These are phyloP conservation scores for Acipenser oxyrinchus DNA, from an alignment of 2,797 vertebrate genomes.

Conservation along the genomic window DNA sequence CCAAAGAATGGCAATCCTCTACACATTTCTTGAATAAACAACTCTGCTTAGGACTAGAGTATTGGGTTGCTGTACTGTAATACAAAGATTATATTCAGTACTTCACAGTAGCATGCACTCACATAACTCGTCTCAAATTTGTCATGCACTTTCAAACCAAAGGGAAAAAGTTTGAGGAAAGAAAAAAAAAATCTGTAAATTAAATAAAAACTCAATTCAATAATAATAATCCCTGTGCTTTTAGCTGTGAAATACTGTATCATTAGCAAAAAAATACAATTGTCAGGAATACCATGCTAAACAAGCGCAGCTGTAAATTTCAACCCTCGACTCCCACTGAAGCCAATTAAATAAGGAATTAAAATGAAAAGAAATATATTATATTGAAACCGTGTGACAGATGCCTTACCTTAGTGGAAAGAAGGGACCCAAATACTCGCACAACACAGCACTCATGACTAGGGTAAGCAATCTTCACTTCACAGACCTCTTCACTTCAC, in stretches of 20 bases:
- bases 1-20: no score
- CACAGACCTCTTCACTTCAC: constrained; percentile 30
- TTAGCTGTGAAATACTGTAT: background rate
- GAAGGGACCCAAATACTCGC: constrained; percentile 37
- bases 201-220: no score
- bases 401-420: constrained; percentile 19
- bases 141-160: no score
- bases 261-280: background rate
- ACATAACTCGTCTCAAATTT: no score
- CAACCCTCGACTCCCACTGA: constrained; percentile 1
- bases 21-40: no score
- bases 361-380: background rate
- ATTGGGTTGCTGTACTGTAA: no score
- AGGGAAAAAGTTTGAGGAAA: no score
- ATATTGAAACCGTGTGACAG: constrained; percentile 1
- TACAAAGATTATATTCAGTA: no score
- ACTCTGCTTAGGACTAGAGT: no score
- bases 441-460: constrained; percentile 44
- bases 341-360: constrained; percentile 13
- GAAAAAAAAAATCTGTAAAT: no score
- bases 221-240: no score
- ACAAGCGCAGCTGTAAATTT: background rate
- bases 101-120: no score
- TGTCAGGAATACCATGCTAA: background rate
- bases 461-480: constrained; percentile 18